phyloP scores from a whole-genome alignment of 2,888 invertebrate genomes.

The Nysson spinosus region DNA sequence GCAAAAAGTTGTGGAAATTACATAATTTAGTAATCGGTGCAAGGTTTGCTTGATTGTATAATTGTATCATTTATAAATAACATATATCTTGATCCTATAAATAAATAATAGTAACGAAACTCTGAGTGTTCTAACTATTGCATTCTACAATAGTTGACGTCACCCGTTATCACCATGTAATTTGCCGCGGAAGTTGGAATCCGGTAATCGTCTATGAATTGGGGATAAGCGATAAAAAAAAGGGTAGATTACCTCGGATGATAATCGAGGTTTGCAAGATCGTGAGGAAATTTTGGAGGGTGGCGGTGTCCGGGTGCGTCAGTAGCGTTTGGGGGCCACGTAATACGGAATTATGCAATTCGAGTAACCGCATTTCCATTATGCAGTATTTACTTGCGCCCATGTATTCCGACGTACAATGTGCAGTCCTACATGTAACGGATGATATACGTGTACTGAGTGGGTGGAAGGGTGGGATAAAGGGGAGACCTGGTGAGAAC shows the following conservation, averaged over 20 bases:
- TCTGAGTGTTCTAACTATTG: no score
- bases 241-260: not conserved
- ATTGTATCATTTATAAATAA: no score
- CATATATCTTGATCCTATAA: no score
- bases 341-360: constrained; percentile 59
- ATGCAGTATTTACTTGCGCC: constrained; percentile 50
- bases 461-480: not conserved
- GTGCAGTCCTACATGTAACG: constrained; percentile 33
- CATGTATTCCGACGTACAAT: constrained; percentile 34
- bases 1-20: no score
- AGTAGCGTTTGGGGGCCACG: constrained; percentile 20
- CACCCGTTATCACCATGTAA: no score
- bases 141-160: no score
- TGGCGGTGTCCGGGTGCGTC: constrained; percentile 14
- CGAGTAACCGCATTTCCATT: constrained; percentile 58
- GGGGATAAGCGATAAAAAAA: constrained; percentile 19
- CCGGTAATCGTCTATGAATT: no score
- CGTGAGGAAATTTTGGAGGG: constrained; percentile 26
- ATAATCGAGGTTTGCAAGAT: constrained; percentile 12
- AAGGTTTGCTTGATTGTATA: no score
- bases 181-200: no score
- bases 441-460: constrained; percentile 19
- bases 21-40: no score
- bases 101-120: no score
- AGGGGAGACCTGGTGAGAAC: no score